These are phyloP conservation scores for Gymnoscopelus microlampas DNA, from an alignment of 2,797 vertebrate genomes.

Conservation along the genomic window DNA sequence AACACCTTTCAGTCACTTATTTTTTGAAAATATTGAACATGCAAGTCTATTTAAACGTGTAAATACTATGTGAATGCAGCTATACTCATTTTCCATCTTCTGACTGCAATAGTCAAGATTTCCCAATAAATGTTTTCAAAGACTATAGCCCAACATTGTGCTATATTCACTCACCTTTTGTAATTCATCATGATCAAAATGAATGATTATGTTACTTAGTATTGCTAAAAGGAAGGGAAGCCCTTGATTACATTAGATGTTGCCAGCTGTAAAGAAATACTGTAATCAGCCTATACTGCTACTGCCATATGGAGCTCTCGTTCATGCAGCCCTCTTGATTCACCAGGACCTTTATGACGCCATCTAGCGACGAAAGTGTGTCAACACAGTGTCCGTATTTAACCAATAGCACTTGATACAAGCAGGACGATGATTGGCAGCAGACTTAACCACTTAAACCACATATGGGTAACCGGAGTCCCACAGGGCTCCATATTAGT, in stretches of 20 bases:
- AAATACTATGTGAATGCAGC: slow-evolving; percentile 56
- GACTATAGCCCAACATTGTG: slow-evolving; percentile 37
- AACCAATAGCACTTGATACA: no score
- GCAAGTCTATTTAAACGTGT: slow-evolving; percentile 57
- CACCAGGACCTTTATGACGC: slow-evolving; percentile 69
- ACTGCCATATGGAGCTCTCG: slow-evolving; percentile 21
- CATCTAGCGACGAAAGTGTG: slow-evolving; percentile 83
- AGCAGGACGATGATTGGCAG: no score
- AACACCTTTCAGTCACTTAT: slow-evolving; percentile 13
- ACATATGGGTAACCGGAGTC: no score
- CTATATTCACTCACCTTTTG: slow-evolving; percentile 79
- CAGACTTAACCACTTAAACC: no score
- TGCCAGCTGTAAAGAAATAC: no score
- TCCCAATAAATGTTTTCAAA: slow-evolving; percentile 70
- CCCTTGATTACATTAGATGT: no score
- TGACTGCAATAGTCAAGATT: slow-evolving; percentile 60
- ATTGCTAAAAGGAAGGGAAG: no score
- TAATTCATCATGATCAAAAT: slow-evolving; percentile 19
- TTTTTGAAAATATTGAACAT: slow-evolving; percentile 2
- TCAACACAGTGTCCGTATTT: slow-evolving; percentile 38
- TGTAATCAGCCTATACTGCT: neutral
- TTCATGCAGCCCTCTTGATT: slow-evolving; percentile 44
- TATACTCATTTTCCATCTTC: slow-evolving; percentile 49
- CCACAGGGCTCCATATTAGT: no score
- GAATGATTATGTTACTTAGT: no score